These are phyloP conservation scores for Aleiodes sp. DNA, from an alignment of 1,140 invertebrate genomes.

Conservation along the genomic window DNA sequence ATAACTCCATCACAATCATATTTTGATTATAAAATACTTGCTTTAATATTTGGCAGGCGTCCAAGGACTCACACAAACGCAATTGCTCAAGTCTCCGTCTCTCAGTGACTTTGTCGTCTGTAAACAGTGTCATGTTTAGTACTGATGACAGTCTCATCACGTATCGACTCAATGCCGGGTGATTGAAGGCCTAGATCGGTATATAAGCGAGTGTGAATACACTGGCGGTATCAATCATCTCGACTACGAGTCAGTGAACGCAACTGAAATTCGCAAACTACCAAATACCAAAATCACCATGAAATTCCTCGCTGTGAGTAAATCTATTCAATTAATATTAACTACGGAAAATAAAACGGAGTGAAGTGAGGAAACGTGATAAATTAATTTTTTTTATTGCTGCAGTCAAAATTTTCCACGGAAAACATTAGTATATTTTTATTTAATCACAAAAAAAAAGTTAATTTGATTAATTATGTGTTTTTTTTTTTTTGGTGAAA, in stretches of 20 bases:
- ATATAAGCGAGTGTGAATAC: constrained; percentile 46
- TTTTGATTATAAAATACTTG: constrained; percentile 35
- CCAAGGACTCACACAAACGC: constrained; percentile 45
- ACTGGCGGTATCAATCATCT: constrained; percentile 49
- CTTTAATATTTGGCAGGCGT: constrained; percentile 47
- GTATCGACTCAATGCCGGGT: background rate
- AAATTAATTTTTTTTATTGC: background rate
- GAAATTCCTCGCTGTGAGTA: constrained; percentile 57
- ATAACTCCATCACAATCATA: background rate
- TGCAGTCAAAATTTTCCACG: no score
- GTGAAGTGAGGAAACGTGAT: background rate
- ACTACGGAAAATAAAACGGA: background rate
- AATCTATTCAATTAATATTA: background rate
- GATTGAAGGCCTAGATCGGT: constrained; percentile 29
- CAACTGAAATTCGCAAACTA: constrained; percentile 29
- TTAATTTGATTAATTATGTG: no score
- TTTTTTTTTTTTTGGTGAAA: no score
- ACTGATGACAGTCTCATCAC: constrained; percentile 10
- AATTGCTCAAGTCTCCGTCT: background rate
- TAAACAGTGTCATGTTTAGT: background rate
- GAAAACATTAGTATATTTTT: no score
- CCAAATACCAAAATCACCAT: constrained; percentile 44
- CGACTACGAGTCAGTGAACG: constrained; percentile 32
- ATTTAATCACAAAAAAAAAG: no score
- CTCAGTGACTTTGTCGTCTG: background rate